These are phyloP conservation scores for Hydrotaea cyrtoneurina DNA, from an alignment of 2,888 invertebrate genomes.

Conservation along the genomic window DNA sequence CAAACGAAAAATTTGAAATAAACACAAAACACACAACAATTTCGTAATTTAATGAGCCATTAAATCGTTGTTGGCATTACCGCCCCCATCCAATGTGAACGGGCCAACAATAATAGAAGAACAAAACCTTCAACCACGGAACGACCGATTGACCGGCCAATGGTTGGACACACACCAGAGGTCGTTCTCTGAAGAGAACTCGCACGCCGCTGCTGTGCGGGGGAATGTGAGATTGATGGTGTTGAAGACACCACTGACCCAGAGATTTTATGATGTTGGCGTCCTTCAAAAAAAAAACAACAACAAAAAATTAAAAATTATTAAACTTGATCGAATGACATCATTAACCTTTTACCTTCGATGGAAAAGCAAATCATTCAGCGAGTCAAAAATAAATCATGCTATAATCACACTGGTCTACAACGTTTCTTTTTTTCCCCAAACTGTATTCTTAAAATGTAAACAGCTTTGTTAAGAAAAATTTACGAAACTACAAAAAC, in stretches of 20 bases:
- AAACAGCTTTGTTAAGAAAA: no score
- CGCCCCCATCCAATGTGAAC: background rate
- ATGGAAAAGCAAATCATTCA: background rate
- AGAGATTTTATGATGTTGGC: background rate
- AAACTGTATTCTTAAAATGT: no score
- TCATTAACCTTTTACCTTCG: conserved; percentile 6
- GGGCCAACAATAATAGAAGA: background rate
- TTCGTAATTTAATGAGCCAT: conserved; percentile 23
- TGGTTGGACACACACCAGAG: background rate
- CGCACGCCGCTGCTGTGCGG: background rate
- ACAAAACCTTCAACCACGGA: no score
- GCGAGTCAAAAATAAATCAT: background rate
- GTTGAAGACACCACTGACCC: background rate
- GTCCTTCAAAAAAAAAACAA: background rate
- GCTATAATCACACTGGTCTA: background rate
- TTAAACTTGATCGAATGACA: conserved; percentile 4
- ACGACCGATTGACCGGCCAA: background rate
- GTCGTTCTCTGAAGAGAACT: background rate
- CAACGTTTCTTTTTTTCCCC: no score
- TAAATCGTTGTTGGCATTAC: background rate
- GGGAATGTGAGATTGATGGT: background rate
- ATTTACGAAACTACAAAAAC: no score
- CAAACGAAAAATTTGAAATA: background rate
- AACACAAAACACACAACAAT: background rate
- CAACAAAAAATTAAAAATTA: background rate